These are phyloP conservation scores for Ormyrus nitidulus DNA, from an alignment of 2,888 invertebrate species.

Conservation along the genomic window DNA sequence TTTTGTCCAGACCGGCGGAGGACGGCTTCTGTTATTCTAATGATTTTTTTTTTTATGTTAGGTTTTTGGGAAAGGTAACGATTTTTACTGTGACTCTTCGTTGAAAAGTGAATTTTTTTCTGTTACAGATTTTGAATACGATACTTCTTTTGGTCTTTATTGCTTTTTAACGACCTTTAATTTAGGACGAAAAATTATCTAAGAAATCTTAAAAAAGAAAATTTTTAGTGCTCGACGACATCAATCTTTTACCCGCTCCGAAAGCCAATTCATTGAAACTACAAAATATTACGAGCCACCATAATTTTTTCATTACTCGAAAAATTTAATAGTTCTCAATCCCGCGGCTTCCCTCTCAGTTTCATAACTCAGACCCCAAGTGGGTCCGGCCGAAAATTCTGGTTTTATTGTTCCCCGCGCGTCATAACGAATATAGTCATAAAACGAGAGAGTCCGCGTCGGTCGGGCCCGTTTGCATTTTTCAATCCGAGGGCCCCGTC, in stretches of 20 bases:
- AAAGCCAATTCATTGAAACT: conserved; percentile 33
- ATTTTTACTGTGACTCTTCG: too few relatives aligned
- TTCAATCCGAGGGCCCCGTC: conserved; percentile 40
- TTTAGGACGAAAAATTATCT: too few relatives aligned
- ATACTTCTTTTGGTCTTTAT: too few relatives aligned
- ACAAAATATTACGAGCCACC: conserved; percentile 16
- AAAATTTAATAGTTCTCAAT: conserved; percentile 27
- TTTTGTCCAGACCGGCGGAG: background rate
- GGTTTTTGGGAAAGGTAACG: too few relatives aligned
- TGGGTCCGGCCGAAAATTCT: conserved; percentile 7
- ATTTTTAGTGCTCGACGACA: too few relatives aligned
- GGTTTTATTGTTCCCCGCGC: conserved; percentile 39
- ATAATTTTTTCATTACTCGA: conserved; percentile 36
- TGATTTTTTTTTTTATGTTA: too few relatives aligned
- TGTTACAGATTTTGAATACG: too few relatives aligned
- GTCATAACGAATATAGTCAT: conserved; percentile 46
- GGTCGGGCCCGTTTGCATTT: conserved; percentile 10
- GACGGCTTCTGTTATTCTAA: too few relatives aligned
- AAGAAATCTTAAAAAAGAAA: too few relatives aligned
- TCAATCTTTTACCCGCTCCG: background rate
- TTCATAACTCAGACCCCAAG: conserved; percentile 41
- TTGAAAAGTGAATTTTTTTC: too few relatives aligned
- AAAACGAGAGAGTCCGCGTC: conserved; percentile 4
- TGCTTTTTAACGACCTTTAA: too few relatives aligned
- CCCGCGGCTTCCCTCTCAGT: conserved; percentile 3